These are phyloP conservation scores for Diplodus sargus DNA, from an alignment of 2,797 vertebrate genomes.

Conservation along the genomic window DNA sequence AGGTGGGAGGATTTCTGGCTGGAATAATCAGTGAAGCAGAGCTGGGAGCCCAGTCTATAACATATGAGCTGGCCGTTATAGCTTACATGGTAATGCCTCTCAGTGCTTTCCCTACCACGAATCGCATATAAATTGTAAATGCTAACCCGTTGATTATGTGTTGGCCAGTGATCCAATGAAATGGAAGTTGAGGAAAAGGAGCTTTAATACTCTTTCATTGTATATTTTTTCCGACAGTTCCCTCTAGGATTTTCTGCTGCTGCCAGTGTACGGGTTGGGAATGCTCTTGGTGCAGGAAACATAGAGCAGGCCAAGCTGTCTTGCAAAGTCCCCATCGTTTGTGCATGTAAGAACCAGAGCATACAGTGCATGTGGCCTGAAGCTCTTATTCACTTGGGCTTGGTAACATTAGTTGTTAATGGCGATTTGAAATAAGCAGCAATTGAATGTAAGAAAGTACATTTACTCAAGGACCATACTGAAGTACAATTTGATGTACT, in stretches of 20 bases:
- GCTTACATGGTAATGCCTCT: slow-evolving; percentile 90
- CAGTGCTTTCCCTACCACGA: background rate
- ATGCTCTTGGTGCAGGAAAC: slow-evolving; percentile 91
- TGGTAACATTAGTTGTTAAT: background rate
- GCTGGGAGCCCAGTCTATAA: slow-evolving; percentile 89
- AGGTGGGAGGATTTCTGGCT: slow-evolving; percentile 91
- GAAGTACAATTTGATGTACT: too few relatives aligned
- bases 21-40: slow-evolving; percentile 90
- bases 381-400: background rate
- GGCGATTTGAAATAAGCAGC: too few relatives aligned
- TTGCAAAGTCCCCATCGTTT: slow-evolving; percentile 82
- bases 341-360: slow-evolving; percentile 79
- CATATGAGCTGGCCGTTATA: slow-evolving; percentile 84
- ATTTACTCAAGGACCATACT: too few relatives aligned
- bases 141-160: background rate
- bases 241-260: slow-evolving; percentile 91
- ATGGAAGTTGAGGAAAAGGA: background rate
- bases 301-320: slow-evolving; percentile 88
- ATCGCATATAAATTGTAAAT: background rate
- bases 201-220: background rate
- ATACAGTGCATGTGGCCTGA: background rate
- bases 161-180: background rate
- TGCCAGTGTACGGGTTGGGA: slow-evolving; percentile 91
- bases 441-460: too few relatives aligned
- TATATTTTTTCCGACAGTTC: slow-evolving; percentile 74